Base-by-base conservation (phyloP, 1,140 invertebrate genomes). In the Zeugodacus cucurbitae region DNA sequence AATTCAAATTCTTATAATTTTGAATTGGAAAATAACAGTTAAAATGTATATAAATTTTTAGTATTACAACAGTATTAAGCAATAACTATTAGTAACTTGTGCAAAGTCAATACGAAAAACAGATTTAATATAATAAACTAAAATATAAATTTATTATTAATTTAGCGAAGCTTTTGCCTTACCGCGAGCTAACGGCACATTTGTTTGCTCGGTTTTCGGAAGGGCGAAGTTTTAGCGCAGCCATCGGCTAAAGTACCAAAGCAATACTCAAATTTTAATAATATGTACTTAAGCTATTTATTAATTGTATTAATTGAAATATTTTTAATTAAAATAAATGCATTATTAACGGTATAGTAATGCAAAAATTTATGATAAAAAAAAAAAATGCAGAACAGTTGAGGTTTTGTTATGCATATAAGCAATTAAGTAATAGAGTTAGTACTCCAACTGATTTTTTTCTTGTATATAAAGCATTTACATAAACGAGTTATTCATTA, bases 201-300 rank as follows among this genome's bases (percentile, higher is more conserved):
- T 29, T 44, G 41, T 41, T 48, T 20, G 34, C 11, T 70, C 64
- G 20, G 70, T 17, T 70, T 34, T 67, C 37, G 14, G 32, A 41
- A 48, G 37, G 34, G 74, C 41, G 44, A 82, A 26, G 11, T 41
- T 37, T 82, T 82, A 48, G 74, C 41, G 14, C 8, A 48, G 74
- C 74, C 89, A 92, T 93, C 92, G 92, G 92, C 92, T 93, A 93
- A 93, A 93, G 92, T 93, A 93, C 92, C 92, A 93, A 93, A 93
- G 92, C 92, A 93, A 93, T 93, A 93, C 92, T 89, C 88, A 89
- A 44, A 58, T 78, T 41, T 70, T 22, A 48, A 86, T 37, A 87
- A 70, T 67, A 54, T n/a, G 64, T 37, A 37, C 32, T 57, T 86
- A 37, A 87, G 11, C 54, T 87, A 70, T 44, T 62, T 34, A 87